These are phyloP conservation scores for Pungitius pungitius DNA, from an alignment of 2,113 vertebrate genomes.

Conservation along the genomic window DNA sequence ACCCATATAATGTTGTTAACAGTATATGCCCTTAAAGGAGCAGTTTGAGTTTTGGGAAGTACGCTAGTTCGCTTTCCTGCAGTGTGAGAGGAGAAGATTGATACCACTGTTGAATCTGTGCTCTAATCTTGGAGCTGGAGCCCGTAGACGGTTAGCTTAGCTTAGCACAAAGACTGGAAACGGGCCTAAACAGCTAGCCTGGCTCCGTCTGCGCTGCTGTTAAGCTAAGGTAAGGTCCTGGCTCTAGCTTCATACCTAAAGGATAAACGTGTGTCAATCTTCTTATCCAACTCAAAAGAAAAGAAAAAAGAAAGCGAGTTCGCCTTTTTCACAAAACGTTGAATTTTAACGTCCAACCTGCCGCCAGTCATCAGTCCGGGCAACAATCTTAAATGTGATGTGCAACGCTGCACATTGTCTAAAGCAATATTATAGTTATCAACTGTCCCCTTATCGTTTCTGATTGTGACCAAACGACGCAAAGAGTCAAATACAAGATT, in stretches of 20 bases:
- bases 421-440: constrained; percentile 63
- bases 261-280: neutral
- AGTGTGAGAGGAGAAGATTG: neutral
- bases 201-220: neutral
- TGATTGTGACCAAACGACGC: constrained; percentile 73
- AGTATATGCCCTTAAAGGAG: constrained; percentile 9
- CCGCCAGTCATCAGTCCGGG: too few species aligned
- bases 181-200: too few species aligned
- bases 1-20: constrained; percentile 19
- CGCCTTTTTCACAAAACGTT: neutral
- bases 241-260: neutral
- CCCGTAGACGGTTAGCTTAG: neutral
- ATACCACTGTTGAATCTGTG: neutral
- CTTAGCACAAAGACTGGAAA: constrained; percentile 10
- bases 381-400: constrained; percentile 40
- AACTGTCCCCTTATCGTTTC: constrained; percentile 35
- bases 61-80: neutral
- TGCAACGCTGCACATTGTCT: constrained; percentile 28
- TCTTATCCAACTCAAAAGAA: neutral
- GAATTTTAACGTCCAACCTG: too few species aligned
- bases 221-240: neutral
- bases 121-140: neutral
- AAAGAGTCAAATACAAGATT: constrained; percentile 35
- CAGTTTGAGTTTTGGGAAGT: neutral
- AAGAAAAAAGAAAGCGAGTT: neutral